A percentile compares a stretch with the other conserved stretches of the same genome.
Conservation (phyloP, 2,797 vertebrate species). For the Acrossocheilus fasciatus region DNA sequence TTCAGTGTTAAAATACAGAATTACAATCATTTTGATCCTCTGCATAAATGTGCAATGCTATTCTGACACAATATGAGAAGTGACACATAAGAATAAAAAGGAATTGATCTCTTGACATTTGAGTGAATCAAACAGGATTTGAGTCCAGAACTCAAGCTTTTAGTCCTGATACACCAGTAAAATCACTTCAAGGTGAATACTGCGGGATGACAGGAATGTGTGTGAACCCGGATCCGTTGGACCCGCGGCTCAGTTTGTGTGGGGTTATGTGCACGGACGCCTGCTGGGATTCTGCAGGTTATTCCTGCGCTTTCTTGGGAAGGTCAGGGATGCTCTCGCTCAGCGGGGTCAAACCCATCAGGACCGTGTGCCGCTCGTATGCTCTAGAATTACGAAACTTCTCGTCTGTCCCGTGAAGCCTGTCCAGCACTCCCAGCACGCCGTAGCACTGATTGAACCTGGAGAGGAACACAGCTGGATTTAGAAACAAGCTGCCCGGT, state of each 20-base stretch:
- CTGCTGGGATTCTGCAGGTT: not conserved
- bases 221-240: not conserved
- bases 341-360: slow-evolving; percentile 86
- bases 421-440: slow-evolving; percentile 89
- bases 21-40: not conserved
- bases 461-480: not conserved
- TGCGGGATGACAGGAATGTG: not conserved
- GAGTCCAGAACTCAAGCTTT: not conserved
- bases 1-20: not conserved
- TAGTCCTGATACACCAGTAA: not conserved
- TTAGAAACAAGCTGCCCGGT: no score
- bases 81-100: not conserved
- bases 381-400: slow-evolving; percentile 86
- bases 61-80: not conserved
- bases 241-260: not conserved
- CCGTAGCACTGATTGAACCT: slow-evolving; percentile 95
- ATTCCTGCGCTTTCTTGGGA: slow-evolving; percentile 74
- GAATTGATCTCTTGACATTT: not conserved
- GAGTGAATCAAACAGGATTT: no score
- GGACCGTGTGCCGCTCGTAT: slow-evolving; percentile 84
- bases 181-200: not conserved
- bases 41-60: not conserved
- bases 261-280: not conserved
- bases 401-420: slow-evolving; percentile 88
- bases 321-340: slow-evolving; percentile 85